These are phyloP conservation scores for Calidris pygmaea DNA, from an alignment of 2,113 vertebrate species.

Conservation along the genomic window DNA sequence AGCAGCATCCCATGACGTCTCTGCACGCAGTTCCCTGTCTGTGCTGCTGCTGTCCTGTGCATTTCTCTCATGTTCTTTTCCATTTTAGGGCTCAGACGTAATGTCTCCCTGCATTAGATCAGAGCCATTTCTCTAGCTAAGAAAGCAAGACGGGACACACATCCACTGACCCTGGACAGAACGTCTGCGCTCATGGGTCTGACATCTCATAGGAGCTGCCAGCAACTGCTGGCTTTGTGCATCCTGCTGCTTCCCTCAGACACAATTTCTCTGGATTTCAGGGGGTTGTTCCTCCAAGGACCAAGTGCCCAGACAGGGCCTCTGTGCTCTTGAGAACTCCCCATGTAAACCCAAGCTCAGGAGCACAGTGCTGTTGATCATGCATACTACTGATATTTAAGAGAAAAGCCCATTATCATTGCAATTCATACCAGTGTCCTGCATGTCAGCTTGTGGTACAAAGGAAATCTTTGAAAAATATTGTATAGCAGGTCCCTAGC, in stretches of 20 bases:
- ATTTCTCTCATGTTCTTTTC: neutral
- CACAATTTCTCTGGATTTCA: neutral
- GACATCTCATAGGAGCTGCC: neutral
- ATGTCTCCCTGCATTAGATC: neutral
- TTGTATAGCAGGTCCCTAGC: neutral
- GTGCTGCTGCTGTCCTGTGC: neutral
- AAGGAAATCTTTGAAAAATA: constrained; percentile 12
- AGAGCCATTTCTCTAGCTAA: neutral
- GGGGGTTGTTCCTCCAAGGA: neutral
- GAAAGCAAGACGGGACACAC: neutral
- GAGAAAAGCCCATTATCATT: neutral
- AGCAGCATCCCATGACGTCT: neutral
- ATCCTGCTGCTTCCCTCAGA: neutral
- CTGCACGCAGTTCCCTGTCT: neutral
- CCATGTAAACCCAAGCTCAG: neutral
- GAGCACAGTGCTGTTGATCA: neutral
- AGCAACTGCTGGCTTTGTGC: neutral
- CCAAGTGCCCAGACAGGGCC: neutral
- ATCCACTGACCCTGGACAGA: neutral
- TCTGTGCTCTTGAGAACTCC: neutral
- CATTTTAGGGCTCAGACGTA: neutral
- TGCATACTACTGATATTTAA: neutral
- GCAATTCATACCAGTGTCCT: neutral
- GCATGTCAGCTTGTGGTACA: neutral
- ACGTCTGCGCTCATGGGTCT: neutral